phyloP scores from a whole-genome alignment of 2,797 vertebrate genomes.

The Discoglossus pictus region DNA sequence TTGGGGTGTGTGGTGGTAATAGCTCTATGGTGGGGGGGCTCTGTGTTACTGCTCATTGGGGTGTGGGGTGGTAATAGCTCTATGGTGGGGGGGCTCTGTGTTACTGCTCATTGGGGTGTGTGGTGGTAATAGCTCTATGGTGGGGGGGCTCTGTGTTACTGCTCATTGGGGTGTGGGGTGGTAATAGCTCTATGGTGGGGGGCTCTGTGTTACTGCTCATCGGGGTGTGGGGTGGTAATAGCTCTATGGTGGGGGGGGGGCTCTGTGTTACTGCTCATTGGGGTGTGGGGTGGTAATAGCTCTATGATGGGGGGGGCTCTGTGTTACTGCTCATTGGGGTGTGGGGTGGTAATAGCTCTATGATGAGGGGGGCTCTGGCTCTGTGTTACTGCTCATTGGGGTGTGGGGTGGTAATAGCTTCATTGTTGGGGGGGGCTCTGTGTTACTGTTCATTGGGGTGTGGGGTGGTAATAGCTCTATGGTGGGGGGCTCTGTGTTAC shows the following conservation, averaged over 20 bases:
- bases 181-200: background rate
- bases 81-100: conserved; percentile 10
- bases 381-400: background rate
- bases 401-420: background rate
- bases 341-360: too few species aligned
- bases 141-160: background rate
- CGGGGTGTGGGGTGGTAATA: too few species aligned
- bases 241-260: too few species aligned
- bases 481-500: background rate
- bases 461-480: too few species aligned
- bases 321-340: conserved; percentile 14
- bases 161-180: background rate
- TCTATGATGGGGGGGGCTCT: conserved; percentile 3
- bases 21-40: too few species aligned
- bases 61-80: background rate
- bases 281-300: background rate
- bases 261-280: background rate
- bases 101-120: conserved; percentile 13
- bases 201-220: conserved; percentile 14
- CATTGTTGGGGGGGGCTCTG: conserved; percentile 7
- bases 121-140: too few species aligned
- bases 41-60: background rate
- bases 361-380: too few species aligned
- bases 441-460: conserved; percentile 11
- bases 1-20: too few species aligned